Percentiles rank a stretch among this genome's conserved stretches.
phyloP scores from a whole-genome alignment of 53 echinoderm and acorn worm species.

The Temnopleurus reevesii region DNA sequence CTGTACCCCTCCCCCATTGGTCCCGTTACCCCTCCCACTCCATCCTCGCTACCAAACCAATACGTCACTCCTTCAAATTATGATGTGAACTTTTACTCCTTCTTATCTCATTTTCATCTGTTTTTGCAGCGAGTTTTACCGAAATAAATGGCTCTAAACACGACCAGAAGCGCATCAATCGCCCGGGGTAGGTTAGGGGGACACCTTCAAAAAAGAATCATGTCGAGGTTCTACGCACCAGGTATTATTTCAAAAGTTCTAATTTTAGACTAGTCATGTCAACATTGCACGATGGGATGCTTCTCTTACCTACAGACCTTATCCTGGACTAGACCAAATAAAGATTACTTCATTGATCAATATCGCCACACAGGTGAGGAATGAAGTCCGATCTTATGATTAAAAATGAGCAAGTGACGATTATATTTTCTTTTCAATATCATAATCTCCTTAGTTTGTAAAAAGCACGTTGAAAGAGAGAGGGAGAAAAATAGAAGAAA shows the following conservation, averaged over 20 bases:
- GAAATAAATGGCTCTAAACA: background rate
- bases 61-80: background rate
- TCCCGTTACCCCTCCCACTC: background rate
- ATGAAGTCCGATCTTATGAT: background rate
- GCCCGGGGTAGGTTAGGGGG: background rate
- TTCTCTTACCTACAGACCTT: background rate
- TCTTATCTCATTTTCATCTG: slow-evolving; percentile 2
- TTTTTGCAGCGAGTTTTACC: background rate
- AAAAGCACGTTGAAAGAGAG: background rate
- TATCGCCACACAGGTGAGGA: background rate
- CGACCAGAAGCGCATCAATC: background rate
- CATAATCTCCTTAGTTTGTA: background rate
- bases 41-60: background rate
- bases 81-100: background rate
- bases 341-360: background rate
- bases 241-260: slow-evolving; percentile 25
- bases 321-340: background rate
- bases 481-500: slow-evolving; percentile 5
- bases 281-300: background rate
- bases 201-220: slow-evolving; percentile 19
- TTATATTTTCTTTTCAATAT: background rate
- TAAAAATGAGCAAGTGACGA: background rate
- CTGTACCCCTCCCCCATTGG: background rate
- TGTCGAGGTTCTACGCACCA: slow-evolving; percentile 41
- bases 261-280: slow-evolving; percentile 17